Conservation (phyloP, 1,140 invertebrate species). For the Nomia melanderi region DNA sequence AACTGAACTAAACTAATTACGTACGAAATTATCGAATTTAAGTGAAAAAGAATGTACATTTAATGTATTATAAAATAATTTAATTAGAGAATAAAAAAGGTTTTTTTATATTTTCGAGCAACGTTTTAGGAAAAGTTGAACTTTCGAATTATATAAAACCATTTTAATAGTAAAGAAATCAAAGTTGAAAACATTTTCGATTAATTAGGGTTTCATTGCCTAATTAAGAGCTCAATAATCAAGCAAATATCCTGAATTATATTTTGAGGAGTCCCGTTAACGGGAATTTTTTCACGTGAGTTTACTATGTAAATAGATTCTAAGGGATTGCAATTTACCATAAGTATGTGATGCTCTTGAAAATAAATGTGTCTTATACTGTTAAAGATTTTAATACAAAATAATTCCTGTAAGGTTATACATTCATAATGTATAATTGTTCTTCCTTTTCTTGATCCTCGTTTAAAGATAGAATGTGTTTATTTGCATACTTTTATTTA, state of each 20-base stretch:
- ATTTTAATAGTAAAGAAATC: not conserved
- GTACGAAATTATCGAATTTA: not conserved
- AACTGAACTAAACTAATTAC: no score
- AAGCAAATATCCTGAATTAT: constrained; percentile 16
- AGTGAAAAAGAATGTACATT: not conserved
- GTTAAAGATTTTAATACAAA: constrained; percentile 55
- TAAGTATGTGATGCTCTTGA: constrained; percentile 68
- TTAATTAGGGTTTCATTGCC: constrained; percentile 12
- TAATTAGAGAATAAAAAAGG: not conserved
- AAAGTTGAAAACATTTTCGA: not conserved
- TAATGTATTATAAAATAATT: not conserved
- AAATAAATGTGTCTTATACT: constrained; percentile 79
- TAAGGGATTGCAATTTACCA: constrained; percentile 56
- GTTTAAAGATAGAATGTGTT: not conserved
- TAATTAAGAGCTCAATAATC: constrained; percentile 26
- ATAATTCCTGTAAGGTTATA: constrained; percentile 31
- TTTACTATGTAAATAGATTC: constrained; percentile 53
- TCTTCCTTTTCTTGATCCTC: constrained; percentile 28
- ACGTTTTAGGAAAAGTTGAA: no score
- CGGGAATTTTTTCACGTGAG: constrained; percentile 41
- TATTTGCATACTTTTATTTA: not conserved
- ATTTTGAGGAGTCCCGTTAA: constrained; percentile 32
- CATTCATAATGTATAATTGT: constrained; percentile 61
- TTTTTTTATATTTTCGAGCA: not conserved
- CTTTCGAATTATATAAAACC: not conserved